phyloP scores from a whole-genome alignment of 2,113 vertebrate species.

The Varanus salvator region DNA sequence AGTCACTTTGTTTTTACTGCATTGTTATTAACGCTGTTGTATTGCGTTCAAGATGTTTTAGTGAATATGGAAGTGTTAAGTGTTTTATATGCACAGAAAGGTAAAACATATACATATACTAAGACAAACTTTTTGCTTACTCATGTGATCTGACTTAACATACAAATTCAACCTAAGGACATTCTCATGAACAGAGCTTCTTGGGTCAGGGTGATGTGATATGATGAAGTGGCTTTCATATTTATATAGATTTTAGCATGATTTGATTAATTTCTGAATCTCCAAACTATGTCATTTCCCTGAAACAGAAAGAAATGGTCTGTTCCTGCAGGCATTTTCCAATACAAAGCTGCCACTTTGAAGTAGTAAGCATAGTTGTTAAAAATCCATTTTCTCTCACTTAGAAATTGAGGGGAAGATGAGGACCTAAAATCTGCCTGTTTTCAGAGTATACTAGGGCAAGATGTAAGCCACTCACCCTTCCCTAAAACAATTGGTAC shows the following conservation, averaged over 20 bases:
- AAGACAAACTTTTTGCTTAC: too few relatives aligned
- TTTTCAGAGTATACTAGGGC: constrained; percentile 19
- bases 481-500: background rate
- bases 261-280: background rate
- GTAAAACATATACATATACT: too few relatives aligned
- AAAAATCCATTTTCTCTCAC: constrained; percentile 14
- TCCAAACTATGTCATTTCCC: background rate
- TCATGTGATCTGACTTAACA: too few relatives aligned
- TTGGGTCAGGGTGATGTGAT: too few relatives aligned
- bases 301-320: constrained; percentile 4
- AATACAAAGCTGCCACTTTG: constrained; percentile 46
- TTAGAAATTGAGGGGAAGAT: constrained; percentile 27
- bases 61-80: too few relatives aligned
- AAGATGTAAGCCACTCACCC: background rate
- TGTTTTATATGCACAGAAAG: too few relatives aligned
- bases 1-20: too few relatives aligned
- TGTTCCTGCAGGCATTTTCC: constrained; percentile 39
- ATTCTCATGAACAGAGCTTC: too few relatives aligned
- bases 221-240: background rate
- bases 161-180: too few relatives aligned
- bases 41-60: too few relatives aligned
- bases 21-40: too few relatives aligned
- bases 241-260: background rate
- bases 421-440: background rate
- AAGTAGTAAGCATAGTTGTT: too few relatives aligned